Conservation (phyloP, 2,888 invertebrate genomes). For the Tiliacea citrago region DNA sequence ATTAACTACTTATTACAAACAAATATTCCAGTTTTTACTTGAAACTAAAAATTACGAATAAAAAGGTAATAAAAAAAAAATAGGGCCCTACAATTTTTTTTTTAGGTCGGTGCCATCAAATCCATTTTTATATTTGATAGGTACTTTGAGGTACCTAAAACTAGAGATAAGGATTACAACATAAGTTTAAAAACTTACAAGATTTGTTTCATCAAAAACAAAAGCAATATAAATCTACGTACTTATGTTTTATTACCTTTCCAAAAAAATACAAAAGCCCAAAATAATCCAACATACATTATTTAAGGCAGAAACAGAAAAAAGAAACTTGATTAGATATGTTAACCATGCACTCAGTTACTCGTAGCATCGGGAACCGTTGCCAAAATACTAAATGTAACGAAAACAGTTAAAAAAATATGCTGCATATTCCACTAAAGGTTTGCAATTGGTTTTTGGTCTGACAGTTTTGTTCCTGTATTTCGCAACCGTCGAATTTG, state of each 20-base stretch:
- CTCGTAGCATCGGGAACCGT: neutral
- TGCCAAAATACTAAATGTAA: slow-evolving; percentile 44
- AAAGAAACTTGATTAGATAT: slow-evolving; percentile 3
- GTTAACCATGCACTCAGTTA: slow-evolving; percentile 14
- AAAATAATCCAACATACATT: neutral
- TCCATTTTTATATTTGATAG: too few relatives aligned
- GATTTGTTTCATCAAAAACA: neutral
- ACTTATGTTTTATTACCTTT: neutral
- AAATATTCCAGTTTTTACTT: too few relatives aligned
- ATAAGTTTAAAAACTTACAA: neutral
- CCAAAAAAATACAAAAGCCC: neutral
- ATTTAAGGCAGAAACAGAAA: neutral
- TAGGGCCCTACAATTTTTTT: too few relatives aligned
- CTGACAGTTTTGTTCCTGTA: slow-evolving; percentile 8
- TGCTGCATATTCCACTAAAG: slow-evolving; percentile 15
- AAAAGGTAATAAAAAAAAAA: too few relatives aligned
- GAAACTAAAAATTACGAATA: too few relatives aligned
- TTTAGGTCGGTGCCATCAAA: too few relatives aligned
- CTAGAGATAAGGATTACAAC: neutral
- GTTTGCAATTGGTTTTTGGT: slow-evolving; percentile 32
- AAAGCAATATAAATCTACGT: neutral
- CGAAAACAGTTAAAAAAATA: slow-evolving; percentile 32
- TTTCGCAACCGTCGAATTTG: slow-evolving; percentile 1
- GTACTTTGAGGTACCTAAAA: too few relatives aligned
- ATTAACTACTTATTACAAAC: too few relatives aligned